Base-by-base conservation (phyloP, 1,140 invertebrate species). In the Drosophila pachea region DNA sequence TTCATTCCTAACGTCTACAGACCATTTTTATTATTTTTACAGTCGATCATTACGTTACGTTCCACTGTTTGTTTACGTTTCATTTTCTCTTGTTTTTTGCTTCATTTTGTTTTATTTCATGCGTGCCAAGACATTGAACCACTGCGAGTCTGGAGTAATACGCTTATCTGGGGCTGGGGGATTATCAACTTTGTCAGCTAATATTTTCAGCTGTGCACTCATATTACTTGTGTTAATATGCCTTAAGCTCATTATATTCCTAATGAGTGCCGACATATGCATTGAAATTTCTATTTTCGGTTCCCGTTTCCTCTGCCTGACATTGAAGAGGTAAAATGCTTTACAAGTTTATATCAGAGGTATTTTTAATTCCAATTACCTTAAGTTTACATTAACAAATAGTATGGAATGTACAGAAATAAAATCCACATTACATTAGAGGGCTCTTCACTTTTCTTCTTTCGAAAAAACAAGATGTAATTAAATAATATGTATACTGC, bases 1-100 rank as follows among this genome's bases (percentile, higher is more conserved):
- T 63, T 43, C 43, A 47, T 47, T 52, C 50, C 43, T 52, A 49
- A 71, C 70, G 64, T 52, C 76, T 83, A 76, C 22, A 14, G 40
- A 55, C n/a, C 7, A 71, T 68, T 60, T 71, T 7, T 61, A n/a
- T 47, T 74, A 29, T 52, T 74, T 48, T 40, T 47, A 47, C 48
- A 49, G 11, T 29, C 48, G 16, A 38, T 56, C 31, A 29, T 16
- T 33, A 48, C 68, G 12, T 11, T 70, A 11, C 12, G 36, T 38
- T 64, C 45, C 9, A 47, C 33, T 54, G 43, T 63, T 68, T 72
- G 36, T 68, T 64, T 64, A 56, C 45, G 33, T 50, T 49, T 42
- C 16, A 58, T 64, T 45, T 55, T 56, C 16, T 56, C 33, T 56
- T 12, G 12, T 16, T 56, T 56, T 45, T 31, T 53, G 2, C 7